Base-by-base conservation (phyloP, 2,888 invertebrate species). In the Meiosimyza platycephala region DNA sequence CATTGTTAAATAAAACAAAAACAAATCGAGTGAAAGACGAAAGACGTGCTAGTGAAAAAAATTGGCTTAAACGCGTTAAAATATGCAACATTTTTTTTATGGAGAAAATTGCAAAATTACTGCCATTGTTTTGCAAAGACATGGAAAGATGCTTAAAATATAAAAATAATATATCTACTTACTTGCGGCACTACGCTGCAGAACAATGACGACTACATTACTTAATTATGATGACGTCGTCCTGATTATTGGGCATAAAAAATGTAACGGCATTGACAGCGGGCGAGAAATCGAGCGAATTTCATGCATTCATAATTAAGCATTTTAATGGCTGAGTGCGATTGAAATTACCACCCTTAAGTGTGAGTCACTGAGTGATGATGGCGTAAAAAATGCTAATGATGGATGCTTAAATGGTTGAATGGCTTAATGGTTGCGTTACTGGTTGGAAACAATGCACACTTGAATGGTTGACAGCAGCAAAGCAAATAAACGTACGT, bases 271-370 rank as follows among this genome's bases (percentile, higher is more conserved):
- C 70, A 51, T 40, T 54, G 63, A 40, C 40, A 40, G 40, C 40
- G 40, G 40, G 40, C 40, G 40, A 40, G 40, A 70, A 63, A 18
- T 16, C 52, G 62, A 52, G 62, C 47, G 47, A 63, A 63, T 54
- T 52, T 62, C 52, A 63, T 54, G 62, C 52, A 62, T 70, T 62
- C 70, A 70, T 70, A 70, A 70, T 70, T 70, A 70, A 70, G 70
- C 70, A 70, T 70, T 70, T 70, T 70, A 70, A 70, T 70, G 70
- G 70, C 70, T 70, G 70, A 70, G 70, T 63, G 70, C 70, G 70
- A 62, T 70, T 63, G 52, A 62, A 70, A 70, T 70, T 70, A 28
- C 70, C 70, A 70, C 70, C 70, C 70, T 70, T 70, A 70, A 70
- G 68, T 68, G 62, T 70, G 63, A 40, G 40, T 54, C 63, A 62